A percentile compares a stretch with the other conserved stretches of the same genome.
These are phyloP conservation scores for Mormyrus hasselquistii DNA, from an alignment of 2,797 vertebrate species.

Conservation along the genomic window DNA sequence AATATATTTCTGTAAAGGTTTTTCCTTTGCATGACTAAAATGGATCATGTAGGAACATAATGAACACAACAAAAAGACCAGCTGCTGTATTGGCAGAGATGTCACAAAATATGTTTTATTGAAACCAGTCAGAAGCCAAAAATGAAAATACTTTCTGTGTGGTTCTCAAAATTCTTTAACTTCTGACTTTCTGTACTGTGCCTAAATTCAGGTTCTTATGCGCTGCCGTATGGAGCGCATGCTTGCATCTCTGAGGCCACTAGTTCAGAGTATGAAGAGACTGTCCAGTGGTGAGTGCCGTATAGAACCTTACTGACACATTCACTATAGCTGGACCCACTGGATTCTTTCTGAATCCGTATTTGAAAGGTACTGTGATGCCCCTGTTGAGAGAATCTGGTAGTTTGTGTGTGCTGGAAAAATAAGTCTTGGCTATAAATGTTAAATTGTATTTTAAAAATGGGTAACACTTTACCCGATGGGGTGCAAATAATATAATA, in stretches of 20 bases:
- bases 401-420: background rate
- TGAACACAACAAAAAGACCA: background rate
- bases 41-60: background rate
- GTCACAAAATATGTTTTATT: background rate
- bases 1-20: background rate
- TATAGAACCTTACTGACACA: background rate
- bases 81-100: background rate
- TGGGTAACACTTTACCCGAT: background rate
- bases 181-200: background rate
- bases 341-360: background rate
- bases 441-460: background rate
- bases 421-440: background rate
- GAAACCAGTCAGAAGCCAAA: background rate
- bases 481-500: background rate
- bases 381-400: background rate
- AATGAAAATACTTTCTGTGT: background rate
- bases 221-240: constrained; percentile 52
- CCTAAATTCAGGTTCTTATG: constrained; percentile 51
- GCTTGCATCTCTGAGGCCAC: constrained; percentile 43
- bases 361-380: background rate
- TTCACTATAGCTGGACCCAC: background rate
- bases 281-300: constrained; percentile 16
- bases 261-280: constrained; percentile 29
- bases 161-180: background rate
- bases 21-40: background rate